A percentile compares a stretch with the other conserved stretches of the same genome.
Evolutionary conservation across 1,140 invertebrate genomes (phyloP).

Genomic region (Heterodera carotae): DNA sequence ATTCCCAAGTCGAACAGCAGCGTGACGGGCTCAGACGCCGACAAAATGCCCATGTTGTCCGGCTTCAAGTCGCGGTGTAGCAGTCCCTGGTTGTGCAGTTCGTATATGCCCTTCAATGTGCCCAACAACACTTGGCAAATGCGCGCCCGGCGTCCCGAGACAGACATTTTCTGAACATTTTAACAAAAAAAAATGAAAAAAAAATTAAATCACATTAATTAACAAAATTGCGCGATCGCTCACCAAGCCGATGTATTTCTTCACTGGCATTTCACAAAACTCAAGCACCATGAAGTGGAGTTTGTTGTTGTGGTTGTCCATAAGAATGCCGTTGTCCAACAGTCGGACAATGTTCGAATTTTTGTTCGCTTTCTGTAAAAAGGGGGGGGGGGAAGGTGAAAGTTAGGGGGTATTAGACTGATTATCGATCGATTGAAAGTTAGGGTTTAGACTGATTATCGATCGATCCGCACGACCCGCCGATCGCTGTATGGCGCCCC

Average conservation of each 20-base stretch:
- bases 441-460: conserved; percentile 1
- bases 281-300: conserved; percentile 57
- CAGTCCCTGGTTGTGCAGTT: conserved; percentile 45
- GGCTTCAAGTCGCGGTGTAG: conserved; percentile 51
- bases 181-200: too few relatives aligned
- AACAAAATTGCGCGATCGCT: too few relatives aligned
- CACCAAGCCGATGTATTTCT: conserved; percentile 42
- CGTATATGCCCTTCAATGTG: conserved; percentile 52
- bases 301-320: conserved; percentile 45
- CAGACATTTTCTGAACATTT: conserved; percentile 19
- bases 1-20: conserved; percentile 51
- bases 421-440: conserved; percentile 38
- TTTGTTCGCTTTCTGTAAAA: background rate
- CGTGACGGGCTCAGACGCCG: conserved; percentile 33
- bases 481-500: background rate
- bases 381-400: too few relatives aligned
- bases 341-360: conserved; percentile 41
- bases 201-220: too few relatives aligned
- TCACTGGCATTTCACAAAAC: conserved; percentile 39
- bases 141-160: conserved; percentile 18
- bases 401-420: too few relatives aligned
- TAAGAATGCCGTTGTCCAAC: conserved; percentile 51
- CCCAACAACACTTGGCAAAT: conserved; percentile 45
- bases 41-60: conserved; percentile 51
- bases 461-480: conserved; percentile 32